Evolutionary conservation across 2,797 vertebrate genomes (phyloP), one percentile per base, ranked within the genome.

Genomic region (Thripadectes ignobilis): DNA sequence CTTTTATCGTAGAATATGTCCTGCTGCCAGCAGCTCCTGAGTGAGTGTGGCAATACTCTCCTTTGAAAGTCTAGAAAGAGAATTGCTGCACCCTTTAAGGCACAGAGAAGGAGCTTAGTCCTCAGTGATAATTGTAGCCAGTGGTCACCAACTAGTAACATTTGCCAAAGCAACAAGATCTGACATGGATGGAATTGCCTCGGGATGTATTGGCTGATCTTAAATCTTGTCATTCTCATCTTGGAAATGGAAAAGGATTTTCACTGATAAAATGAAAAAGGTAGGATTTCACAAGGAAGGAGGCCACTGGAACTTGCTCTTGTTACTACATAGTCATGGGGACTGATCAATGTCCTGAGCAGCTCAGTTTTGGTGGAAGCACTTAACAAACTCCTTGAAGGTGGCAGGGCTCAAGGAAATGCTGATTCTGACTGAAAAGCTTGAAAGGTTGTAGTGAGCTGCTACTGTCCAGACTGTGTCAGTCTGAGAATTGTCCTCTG

Each of bases 161-260:
- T 24, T 87, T 69, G 84, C 85, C 91, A 77, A 95, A 91, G 71
- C 43, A 73, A 95, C 39, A 29, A 51, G 63, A 79, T 54, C 55
- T 92, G 95, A 92, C 74, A 82, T 49, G 57, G 62, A 16, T 85
- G 74, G 67, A 89, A 71, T 91, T 92, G 82, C 75, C 66, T 89
- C 79, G 71, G 48, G 76, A 76, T 78, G 32, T 61, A 61, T 15
- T 54, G 49, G 34, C 48, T 92, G 78, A 85, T 78, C 55, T 85
- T 84, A 74, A 77, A 77, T 51, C 67, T 89, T 85, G 73, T 65
- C 12, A 19, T 52, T 87, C 61, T 89, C 23, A 23, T 65, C 43
- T 84, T 77, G 61, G 41, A 82, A 34, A 26, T 45, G 30, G 82
- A 58, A 75, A 73, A 92, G 34, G 6, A 4, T 41, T 94, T 94